phyloP scores from a whole-genome alignment of 2,888 invertebrate species.

The Nephrotoma guestfalica region DNA sequence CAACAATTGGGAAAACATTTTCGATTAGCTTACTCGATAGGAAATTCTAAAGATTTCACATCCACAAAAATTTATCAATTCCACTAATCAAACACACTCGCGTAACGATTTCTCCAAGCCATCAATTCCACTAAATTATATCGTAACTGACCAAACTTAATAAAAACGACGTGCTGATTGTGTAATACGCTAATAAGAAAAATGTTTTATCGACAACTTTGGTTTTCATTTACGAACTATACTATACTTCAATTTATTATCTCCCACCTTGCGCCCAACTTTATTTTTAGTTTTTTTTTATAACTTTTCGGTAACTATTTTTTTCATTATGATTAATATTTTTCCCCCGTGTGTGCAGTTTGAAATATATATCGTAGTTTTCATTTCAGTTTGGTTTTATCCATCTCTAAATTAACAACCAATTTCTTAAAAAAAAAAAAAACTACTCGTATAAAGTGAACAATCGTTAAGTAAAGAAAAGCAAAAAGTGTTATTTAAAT shows the following conservation, averaged over 20 bases:
- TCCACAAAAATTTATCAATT: neutral
- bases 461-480: too few relatives aligned
- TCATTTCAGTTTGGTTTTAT: conserved; percentile 26
- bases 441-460: too few relatives aligned
- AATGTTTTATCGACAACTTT: neutral
- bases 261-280: neutral
- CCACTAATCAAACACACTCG: neutral
- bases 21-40: neutral
- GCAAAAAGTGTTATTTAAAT: neutral
- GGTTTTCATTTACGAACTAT: neutral
- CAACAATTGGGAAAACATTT: neutral
- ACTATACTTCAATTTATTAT: neutral
- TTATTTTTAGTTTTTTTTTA: neutral
- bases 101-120: neutral
- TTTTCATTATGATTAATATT: neutral
- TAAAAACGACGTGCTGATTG: neutral
- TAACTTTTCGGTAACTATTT: neutral
- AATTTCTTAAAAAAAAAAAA: neutral
- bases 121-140: neutral
- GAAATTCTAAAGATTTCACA: neutral
- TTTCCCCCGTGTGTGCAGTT: neutral
- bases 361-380: neutral
- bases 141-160: neutral
- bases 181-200: neutral
- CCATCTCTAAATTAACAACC: conserved; percentile 24